Evolutionary conservation across 53 echinoderm and acorn worm genomes (phyloP).

Genomic region (Apostichopus leukothele): DNA sequence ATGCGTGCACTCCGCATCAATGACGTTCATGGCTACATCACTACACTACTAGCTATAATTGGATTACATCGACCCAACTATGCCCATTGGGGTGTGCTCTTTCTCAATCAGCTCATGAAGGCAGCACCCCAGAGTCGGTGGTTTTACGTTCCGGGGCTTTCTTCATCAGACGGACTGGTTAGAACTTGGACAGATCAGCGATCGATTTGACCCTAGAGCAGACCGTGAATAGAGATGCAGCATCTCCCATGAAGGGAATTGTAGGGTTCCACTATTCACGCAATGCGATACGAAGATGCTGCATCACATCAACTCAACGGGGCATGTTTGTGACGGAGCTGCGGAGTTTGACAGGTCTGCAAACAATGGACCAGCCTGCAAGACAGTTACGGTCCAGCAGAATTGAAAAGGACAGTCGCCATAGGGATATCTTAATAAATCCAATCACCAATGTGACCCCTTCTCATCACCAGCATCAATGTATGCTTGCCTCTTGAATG

Average conservation of each 20-base stretch:
- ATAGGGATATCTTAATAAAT: constrained; percentile 48
- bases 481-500: constrained; percentile 54
- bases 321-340: constrained; percentile 70
- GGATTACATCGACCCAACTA: constrained; percentile 72
- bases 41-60: constrained; percentile 45
- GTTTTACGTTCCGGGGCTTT: constrained; percentile 56
- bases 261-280: constrained; percentile 63
- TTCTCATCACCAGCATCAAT: constrained; percentile 44
- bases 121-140: constrained; percentile 37
- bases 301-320: constrained; percentile 66
- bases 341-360: constrained; percentile 52
- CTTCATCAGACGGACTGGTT: constrained; percentile 56
- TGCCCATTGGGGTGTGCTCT: constrained; percentile 74
- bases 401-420: constrained; percentile 61
- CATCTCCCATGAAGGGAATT: constrained; percentile 69
- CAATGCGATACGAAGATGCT: constrained; percentile 64
- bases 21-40: constrained; percentile 59
- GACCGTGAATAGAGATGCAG: constrained; percentile 71
- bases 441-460: constrained; percentile 52
- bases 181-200: constrained; percentile 53
- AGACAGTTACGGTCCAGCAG: constrained; percentile 57
- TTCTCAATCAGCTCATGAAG: constrained; percentile 56
- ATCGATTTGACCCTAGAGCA: constrained; percentile 71
- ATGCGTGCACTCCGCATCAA: constrained; percentile 47
- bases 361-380: constrained; percentile 49